phyloP scores from a whole-genome alignment of 2,888 invertebrate species.

The Spodoptera littoralis region DNA sequence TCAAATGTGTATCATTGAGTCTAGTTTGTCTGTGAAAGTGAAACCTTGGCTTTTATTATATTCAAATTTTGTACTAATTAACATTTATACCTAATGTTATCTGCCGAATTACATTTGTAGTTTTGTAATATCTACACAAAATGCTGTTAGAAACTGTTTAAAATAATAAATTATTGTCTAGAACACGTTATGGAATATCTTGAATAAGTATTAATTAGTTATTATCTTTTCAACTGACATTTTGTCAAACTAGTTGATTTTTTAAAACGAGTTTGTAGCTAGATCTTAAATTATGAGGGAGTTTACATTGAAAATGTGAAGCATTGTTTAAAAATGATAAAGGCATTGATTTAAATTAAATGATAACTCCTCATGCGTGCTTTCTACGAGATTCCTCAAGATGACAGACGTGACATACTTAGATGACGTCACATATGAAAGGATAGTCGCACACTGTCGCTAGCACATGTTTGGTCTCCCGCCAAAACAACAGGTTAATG shows the following conservation, averaged over 20 bases:
- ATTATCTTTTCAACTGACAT: too few relatives aligned
- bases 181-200: too few relatives aligned
- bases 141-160: too few relatives aligned
- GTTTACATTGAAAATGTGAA: too few relatives aligned
- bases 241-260: too few relatives aligned
- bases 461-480: constrained; percentile 69
- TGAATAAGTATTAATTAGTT: too few relatives aligned
- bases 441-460: constrained; percentile 25
- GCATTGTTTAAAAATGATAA: too few relatives aligned
- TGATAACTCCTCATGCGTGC: too few relatives aligned
- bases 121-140: constrained; percentile 2
- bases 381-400: not conserved
- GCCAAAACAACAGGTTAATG: constrained; percentile 74
- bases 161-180: too few relatives aligned
- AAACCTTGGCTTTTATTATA: constrained; percentile 40
- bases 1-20: constrained; percentile 41
- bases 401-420: not conserved
- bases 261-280: too few relatives aligned
- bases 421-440: constrained; percentile 8
- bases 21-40: constrained; percentile 42
- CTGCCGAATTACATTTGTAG: constrained; percentile 12
- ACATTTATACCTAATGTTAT: constrained; percentile 8
- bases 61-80: constrained; percentile 44
- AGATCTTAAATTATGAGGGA: too few relatives aligned
- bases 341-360: too few relatives aligned